Conservation (phyloP, 2,797 vertebrate genomes). For the Intellagama lesueurii region DNA sequence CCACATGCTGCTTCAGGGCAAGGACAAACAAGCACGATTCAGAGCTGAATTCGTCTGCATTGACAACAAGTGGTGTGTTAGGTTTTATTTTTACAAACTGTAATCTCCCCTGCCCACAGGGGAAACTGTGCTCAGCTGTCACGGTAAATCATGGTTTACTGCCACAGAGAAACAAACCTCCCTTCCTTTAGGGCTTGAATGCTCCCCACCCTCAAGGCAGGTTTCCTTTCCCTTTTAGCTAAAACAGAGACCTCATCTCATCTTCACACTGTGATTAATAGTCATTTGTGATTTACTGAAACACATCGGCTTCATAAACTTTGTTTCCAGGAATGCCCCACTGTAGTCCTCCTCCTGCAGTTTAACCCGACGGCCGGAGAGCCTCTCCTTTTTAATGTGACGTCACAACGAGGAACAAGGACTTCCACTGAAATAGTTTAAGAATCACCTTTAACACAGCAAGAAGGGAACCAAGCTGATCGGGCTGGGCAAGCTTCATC, state of each 20-base stretch:
- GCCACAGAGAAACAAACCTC: neutral
- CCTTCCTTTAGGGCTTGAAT: neutral
- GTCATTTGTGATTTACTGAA: no score
- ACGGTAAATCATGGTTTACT: neutral
- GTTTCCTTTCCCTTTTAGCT: no score
- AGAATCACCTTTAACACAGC: slow-evolving; percentile 90
- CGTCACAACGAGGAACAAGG: no score
- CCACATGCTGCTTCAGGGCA: neutral
- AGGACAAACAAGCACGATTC: no score
- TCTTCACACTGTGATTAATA: no score
- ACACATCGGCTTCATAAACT: no score
- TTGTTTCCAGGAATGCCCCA: no score
- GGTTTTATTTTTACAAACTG: neutral
- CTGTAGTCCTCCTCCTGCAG: no score
- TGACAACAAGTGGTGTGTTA: neutral
- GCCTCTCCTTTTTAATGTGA: neutral
- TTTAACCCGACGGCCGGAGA: neutral
- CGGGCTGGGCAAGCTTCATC: slow-evolving; percentile 87
- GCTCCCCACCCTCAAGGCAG: no score
- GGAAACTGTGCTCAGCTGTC: neutral
- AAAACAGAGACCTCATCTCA: no score
- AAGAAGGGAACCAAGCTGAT: slow-evolving; percentile 89
- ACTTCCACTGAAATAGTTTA: neutral
- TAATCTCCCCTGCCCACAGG: neutral
- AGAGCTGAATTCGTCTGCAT: neutral